Evolutionary conservation across 2,797 vertebrate species (phyloP), one percentile per base, ranked within the genome.

Genomic region (Tolypeutes matacus): DNA sequence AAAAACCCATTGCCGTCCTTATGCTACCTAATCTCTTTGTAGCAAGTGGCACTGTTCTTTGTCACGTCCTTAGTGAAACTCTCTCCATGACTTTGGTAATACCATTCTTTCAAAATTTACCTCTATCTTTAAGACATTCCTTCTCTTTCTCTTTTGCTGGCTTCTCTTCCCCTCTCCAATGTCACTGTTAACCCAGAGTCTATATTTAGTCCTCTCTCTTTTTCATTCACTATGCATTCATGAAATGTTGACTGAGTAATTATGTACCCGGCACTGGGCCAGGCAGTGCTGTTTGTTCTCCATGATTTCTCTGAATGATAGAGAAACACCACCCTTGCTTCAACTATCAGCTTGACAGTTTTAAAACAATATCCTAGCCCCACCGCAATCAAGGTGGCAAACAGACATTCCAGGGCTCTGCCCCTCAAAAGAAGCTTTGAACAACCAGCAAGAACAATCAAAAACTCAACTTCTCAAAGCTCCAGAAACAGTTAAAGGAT

Each of bases 281-380:
- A 29, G 65, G 46, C 23, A 36, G 58, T 9, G 17, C 3, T 46
- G 21, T 70, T 56, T 81, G 69, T 65, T 92, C 34, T 84, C 56
- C 27, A 17, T n/a, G 21, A 92, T 21, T 80, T 94, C 42, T 81
- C 67, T 31, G 11, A 14, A 34, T 36, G 34, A 84, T 4, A 84
- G 46, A 11, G 46, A 46, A 70, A 95, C 15, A 89, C 49, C 0
- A 13, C 13, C 46, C 76, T 4, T 15, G 72, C 34, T 87, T 84
- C 73, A 34, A 36, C 62, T 34, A 58, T n/a, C 49, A 76, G 34
- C 36, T 65, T 4, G 25, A 90, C 25, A 51, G 42, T 51, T 81
- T 72, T 49, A 88, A 91, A 94, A 62, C 49, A 27, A 46, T 51
- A 92, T 92, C 14, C 49, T 92, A 17, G 53, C 53, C 53, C 53